phyloP scores from a whole-genome alignment of 2,113 vertebrate genomes.

The Nyctibius bracteatus region DNA sequence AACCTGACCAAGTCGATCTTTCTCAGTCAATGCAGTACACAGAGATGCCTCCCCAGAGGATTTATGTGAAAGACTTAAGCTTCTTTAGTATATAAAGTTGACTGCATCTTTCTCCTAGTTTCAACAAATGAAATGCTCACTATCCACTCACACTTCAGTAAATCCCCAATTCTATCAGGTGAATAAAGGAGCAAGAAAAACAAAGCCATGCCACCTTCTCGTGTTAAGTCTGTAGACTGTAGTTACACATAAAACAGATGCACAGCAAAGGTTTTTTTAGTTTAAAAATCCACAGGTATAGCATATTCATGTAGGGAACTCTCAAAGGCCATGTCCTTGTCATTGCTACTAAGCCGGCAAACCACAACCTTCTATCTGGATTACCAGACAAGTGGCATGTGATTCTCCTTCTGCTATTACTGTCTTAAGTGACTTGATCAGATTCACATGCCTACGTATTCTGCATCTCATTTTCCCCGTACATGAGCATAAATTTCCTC shows the following conservation, averaged over 20 bases:
- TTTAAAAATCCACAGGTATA: background rate
- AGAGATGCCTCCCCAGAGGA: background rate
- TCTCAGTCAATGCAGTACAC: background rate
- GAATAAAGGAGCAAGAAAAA: background rate
- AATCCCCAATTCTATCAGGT: background rate
- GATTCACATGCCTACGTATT: no score
- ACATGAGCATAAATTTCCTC: background rate
- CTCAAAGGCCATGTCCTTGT: background rate
- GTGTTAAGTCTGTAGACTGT: background rate
- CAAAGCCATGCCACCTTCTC: background rate
- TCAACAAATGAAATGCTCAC: background rate
- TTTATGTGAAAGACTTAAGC: background rate
- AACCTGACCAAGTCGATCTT: background rate
- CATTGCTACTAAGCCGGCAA: background rate
- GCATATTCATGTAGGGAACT: background rate
- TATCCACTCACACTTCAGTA: background rate
- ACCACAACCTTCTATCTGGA: background rate
- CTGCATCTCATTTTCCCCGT: background rate
- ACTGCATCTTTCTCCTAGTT: background rate
- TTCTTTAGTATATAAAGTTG: background rate
- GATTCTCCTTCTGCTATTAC: background rate
- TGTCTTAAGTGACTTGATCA: no score
- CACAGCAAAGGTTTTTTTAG: background rate
- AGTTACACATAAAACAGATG: background rate
- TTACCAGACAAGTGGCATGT: background rate